Percentiles rank a stretch among this genome's conserved stretches.
phyloP scores from a whole-genome alignment of 2,888 invertebrate species.

The Allolobophora icterica region DNA sequence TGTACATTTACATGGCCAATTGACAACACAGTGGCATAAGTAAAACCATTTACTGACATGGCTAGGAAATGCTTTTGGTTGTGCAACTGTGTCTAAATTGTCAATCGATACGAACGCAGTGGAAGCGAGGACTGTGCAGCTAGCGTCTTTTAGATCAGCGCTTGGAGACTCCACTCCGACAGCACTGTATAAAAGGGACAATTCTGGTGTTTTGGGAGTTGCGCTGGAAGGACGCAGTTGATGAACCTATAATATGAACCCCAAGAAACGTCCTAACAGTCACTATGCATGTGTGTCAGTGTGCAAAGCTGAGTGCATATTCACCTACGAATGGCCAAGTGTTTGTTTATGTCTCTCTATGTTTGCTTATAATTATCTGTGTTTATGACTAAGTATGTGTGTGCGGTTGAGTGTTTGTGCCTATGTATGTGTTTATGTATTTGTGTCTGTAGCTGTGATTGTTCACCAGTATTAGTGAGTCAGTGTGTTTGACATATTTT shows the following conservation, averaged over 20 bases:
- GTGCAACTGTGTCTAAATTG: neutral
- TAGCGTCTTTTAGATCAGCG: neutral
- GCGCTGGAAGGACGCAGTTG: neutral
- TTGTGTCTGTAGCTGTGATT: neutral
- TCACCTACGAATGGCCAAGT: neutral
- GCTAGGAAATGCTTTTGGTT: neutral
- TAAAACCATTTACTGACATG: neutral
- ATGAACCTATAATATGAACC: neutral
- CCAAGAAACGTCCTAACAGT: neutral
- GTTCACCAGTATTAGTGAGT: neutral
- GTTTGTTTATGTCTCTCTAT: neutral
- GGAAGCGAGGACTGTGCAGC: neutral
- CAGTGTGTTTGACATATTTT: neutral
- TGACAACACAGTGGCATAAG: neutral
- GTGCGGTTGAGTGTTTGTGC: neutral
- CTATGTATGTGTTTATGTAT: neutral
- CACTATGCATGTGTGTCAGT: neutral
- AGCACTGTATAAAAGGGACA: neutral
- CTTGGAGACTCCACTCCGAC: neutral
- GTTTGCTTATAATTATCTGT: neutral
- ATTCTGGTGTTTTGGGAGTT: neutral
- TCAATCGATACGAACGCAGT: neutral
- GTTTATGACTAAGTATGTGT: neutral
- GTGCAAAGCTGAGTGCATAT: neutral
- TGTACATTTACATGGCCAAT: neutral